A percentile compares a stretch with the other conserved stretches of the same genome.
These are phyloP conservation scores for Melanophora roralis DNA, from an alignment of 2,888 invertebrate species.

Conservation along the genomic window DNA sequence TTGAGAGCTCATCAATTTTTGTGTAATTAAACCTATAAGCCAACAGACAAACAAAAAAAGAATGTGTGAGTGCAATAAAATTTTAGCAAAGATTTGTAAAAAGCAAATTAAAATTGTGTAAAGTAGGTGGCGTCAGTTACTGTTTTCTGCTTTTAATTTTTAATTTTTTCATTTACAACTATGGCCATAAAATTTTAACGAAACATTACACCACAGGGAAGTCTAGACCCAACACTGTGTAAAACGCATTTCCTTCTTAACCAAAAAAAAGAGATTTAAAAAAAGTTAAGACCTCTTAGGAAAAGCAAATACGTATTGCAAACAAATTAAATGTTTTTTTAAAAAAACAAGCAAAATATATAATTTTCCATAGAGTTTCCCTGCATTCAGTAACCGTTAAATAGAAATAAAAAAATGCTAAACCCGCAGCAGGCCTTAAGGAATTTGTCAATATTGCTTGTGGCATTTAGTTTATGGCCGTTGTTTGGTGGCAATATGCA, in stretches of 20 bases:
- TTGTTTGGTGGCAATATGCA: slow-evolving; percentile 36
- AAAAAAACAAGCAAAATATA: no score
- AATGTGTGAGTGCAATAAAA: slow-evolving; percentile 16
- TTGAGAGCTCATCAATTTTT: slow-evolving; percentile 11
- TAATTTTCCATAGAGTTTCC: not conserved
- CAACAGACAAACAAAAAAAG: not conserved
- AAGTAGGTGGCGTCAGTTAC: slow-evolving; percentile 59
- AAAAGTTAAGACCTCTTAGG: slow-evolving; percentile 10
- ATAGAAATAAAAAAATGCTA: slow-evolving; percentile 46
- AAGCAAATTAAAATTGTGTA: slow-evolving; percentile 42
- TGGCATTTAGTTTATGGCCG: slow-evolving; percentile 45
- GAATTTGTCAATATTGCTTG: slow-evolving; percentile 59
- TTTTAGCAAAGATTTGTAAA: slow-evolving; percentile 26
- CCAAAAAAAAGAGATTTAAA: not conserved
- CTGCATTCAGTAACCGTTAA: slow-evolving; percentile 47
- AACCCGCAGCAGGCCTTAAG: slow-evolving; percentile 49
- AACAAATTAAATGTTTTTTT: slow-evolving; percentile 15
- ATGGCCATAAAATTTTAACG: slow-evolving; percentile 12
- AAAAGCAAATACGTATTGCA: slow-evolving; percentile 12
- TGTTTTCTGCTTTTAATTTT: slow-evolving; percentile 10
- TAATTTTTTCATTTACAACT: not conserved
- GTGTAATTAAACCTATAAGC: slow-evolving; percentile 38
- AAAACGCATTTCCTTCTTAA: slow-evolving; percentile 1
- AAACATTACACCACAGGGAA: slow-evolving; percentile 41
- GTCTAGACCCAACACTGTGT: slow-evolving; percentile 13